phyloP scores from a whole-genome alignment of 2,888 invertebrate genomes.

The Ormyrus rosae region DNA sequence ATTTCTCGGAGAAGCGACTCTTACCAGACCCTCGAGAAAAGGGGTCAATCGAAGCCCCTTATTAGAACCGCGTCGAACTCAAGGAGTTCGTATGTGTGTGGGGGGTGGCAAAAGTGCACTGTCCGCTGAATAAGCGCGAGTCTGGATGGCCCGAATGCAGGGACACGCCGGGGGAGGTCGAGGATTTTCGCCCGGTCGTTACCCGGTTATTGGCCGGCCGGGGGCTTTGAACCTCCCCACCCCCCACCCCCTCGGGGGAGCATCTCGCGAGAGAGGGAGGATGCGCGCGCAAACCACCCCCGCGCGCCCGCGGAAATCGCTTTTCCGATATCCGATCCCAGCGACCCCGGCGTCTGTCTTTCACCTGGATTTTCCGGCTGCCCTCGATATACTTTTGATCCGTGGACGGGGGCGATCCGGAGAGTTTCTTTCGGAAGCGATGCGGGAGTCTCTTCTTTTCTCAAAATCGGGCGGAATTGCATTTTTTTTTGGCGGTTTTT shows the following conservation, averaged over 20 bases:
- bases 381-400: neutral
- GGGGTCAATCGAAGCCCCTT: conserved; percentile 41
- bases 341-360: neutral
- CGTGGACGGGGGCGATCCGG: neutral
- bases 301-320: conserved; percentile 24
- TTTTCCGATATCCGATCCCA: conserved; percentile 50
- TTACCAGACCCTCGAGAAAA: neutral
- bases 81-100: neutral
- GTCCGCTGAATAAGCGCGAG: conserved; percentile 2
- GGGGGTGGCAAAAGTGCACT: conserved; percentile 18
- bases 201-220: conserved; percentile 51
- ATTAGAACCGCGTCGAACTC: neutral
- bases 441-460: neutral
- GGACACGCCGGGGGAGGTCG: conserved; percentile 1
- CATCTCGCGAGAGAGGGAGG: neutral
- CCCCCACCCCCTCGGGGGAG: neutral
- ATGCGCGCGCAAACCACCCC: conserved; percentile 18
- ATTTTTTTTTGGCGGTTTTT: no score
- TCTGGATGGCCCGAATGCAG: neutral
- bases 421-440: no score
- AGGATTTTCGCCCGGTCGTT: conserved; percentile 48
- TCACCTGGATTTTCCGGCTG: conserved; percentile 2
- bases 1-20: neutral
- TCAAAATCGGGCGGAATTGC: neutral
- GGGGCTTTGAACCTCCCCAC: conserved; percentile 8